A percentile compares a stretch with the other conserved stretches of the same genome.
phyloP scores from a whole-genome alignment of 2,797 vertebrate genomes.

The Thunnus albacares region DNA sequence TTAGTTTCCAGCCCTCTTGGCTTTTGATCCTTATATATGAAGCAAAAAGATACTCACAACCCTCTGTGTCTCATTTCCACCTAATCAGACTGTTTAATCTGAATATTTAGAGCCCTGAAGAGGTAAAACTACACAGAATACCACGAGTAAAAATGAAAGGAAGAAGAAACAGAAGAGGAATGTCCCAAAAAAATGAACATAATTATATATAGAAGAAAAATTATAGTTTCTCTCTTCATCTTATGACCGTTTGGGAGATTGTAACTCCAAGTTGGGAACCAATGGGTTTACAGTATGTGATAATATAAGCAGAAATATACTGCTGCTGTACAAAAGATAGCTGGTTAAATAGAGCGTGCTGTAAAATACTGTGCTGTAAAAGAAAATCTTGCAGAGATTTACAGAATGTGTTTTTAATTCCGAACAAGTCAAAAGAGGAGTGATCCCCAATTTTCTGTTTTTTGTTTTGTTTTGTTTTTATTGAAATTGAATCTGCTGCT shows the following conservation, averaged over 20 bases:
- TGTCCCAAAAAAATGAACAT: too few relatives aligned
- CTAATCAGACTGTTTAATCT: background rate
- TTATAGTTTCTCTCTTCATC: too few relatives aligned
- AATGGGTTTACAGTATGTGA: background rate
- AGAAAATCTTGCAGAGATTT: too few relatives aligned
- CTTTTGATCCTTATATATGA: background rate
- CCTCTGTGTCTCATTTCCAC: background rate
- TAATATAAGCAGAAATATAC: background rate
- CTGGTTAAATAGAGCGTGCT: background rate
- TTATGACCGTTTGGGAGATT: background rate
- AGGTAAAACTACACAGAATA: background rate
- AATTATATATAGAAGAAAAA: too few relatives aligned
- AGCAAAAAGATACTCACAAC: background rate
- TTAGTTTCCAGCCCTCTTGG: background rate
- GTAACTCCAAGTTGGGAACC: too few relatives aligned
- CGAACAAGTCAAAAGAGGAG: background rate
- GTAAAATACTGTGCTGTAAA: background rate
- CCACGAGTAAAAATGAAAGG: too few relatives aligned
- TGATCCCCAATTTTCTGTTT: background rate
- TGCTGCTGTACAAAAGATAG: background rate
- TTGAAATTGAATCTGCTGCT: conserved; percentile 18
- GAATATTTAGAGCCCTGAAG: background rate
- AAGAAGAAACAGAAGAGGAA: too few relatives aligned
- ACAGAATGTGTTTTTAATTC: too few relatives aligned
- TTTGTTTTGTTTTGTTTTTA: background rate